Percentiles rank a stretch among this genome's conserved stretches.
These are phyloP conservation scores for Xestia xanthographa DNA, from an alignment of 2,888 invertebrate genomes.

Conservation along the genomic window DNA sequence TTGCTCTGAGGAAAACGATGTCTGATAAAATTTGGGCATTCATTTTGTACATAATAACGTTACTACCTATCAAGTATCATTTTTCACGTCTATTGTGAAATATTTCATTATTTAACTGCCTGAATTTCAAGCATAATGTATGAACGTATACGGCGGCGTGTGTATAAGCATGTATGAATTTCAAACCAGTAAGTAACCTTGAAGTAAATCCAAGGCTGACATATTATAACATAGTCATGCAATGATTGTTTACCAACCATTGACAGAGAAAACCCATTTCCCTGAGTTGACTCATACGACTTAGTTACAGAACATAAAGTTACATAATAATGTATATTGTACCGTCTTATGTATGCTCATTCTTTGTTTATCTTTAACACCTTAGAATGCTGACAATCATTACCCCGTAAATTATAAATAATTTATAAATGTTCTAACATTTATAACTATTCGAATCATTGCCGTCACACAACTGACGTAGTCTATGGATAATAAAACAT, in stretches of 20 bases:
- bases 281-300: constrained; percentile 32
- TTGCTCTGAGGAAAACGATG: neutral
- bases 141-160: neutral
- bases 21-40: neutral
- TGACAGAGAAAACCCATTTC: constrained; percentile 43
- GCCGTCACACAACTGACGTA: constrained; percentile 15
- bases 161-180: neutral
- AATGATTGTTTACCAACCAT: constrained; percentile 24
- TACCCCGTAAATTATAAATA: constrained; percentile 25
- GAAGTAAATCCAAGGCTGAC: constrained; percentile 13
- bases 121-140: neutral
- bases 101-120: neutral
- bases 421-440: too few relatives aligned
- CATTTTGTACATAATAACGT: neutral
- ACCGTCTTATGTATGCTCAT: constrained; percentile 4
- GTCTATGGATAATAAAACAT: neutral
- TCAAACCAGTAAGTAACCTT: constrained; percentile 15
- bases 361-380: constrained; percentile 34
- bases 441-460: constrained; percentile 20
- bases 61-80: neutral
- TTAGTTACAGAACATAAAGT: constrained; percentile 9
- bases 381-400: constrained; percentile 9
- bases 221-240: constrained; percentile 17
- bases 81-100: neutral
- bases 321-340: constrained; percentile 23